Evolutionary conservation across 2,888 invertebrate genomes (phyloP), one percentile per base, ranked within the genome.

Genomic region (Sisyra terminalis): DNA sequence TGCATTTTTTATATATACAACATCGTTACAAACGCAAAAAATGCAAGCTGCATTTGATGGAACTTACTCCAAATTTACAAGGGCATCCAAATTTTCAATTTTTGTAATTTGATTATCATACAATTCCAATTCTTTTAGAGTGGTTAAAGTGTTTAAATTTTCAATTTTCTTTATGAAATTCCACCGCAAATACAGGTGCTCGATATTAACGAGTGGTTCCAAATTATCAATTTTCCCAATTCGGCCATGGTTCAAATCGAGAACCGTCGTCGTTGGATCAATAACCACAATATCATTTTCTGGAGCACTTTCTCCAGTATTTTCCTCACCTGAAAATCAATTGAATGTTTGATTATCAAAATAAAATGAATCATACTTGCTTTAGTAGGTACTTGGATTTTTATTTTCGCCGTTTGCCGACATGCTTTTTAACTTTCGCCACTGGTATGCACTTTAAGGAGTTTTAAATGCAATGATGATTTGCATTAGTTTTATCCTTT

Each of bases 41-140:
- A n/a, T n/a, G n/a, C n/a, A n/a, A n/a, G n/a, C n/a, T n/a, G n/a
- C n/a, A n/a, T n/a, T n/a, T 38, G 40, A 9, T 11, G 3, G 3
- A 44, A 73, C 82, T 73, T 69, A 89, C 87, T 90, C 79, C 38
- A 99, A 67, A 65, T 94, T 93, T 2, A 83, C 78, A 9, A 99
- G 71, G 9, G 70, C 60, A 43, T 87, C 84, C 44, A 99, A 67
- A 59, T 93, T 92, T 61, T 93, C 92, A 50, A 99, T 88, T 50
- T 77, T 73, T 1, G 79, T 79, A 40, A 99, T 81, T 66, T 96
- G 94, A 66, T 98, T 99, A 61, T 99, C 98, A 61, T 97, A 94
- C 3, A 98, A 65, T 56, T 98, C 97, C 38, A 99, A 63, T 56
- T 96, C 93, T 13, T 72, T 71, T 9, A 98, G 67, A 0, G 81